A percentile compares a stretch with the other conserved stretches of the same genome.
Conservation (phyloP, 1,140 invertebrate species). For the Sipha flava region DNA sequence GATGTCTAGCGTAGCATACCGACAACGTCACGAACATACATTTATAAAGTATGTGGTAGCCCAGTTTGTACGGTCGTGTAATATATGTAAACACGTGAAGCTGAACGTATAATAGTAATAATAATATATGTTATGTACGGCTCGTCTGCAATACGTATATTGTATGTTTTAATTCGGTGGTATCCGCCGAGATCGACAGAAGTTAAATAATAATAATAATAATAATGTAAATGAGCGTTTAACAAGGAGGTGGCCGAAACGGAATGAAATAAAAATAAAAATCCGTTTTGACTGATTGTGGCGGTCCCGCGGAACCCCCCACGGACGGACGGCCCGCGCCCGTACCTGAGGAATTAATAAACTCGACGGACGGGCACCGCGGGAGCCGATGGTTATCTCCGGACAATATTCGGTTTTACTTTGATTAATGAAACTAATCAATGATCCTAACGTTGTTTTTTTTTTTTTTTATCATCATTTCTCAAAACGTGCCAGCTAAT, state of each 20-base stretch:
- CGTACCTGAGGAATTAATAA: background rate
- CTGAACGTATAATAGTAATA: background rate
- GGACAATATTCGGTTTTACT: conserved; percentile 29
- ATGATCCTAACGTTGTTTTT: conserved; percentile 10
- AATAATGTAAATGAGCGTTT: background rate
- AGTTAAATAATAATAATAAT: conserved; percentile 3
- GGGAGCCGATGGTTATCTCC: conserved; percentile 25
- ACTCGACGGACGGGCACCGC: conserved; percentile 7
- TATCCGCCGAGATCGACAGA: background rate
- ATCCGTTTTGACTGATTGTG: conserved; percentile 23
- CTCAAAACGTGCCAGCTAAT: background rate
- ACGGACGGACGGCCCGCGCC: background rate
- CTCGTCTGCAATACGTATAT: too few relatives aligned
- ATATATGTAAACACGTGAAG: too few relatives aligned
- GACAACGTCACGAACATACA: too few relatives aligned
- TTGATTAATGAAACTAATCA: conserved; percentile 32
- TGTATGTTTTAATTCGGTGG: too few relatives aligned
- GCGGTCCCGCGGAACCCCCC: background rate
- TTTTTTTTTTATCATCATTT: background rate
- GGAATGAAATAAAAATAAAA: background rate
- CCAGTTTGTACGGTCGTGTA: too few relatives aligned
- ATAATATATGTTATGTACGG: background rate
- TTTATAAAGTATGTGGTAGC: too few relatives aligned
- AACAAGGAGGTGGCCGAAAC: background rate
- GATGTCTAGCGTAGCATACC: too few relatives aligned